A percentile compares a stretch with the other conserved stretches of the same genome.
Conservation (phyloP, 1,140 invertebrate species). For the Cotesia chilonis region DNA sequence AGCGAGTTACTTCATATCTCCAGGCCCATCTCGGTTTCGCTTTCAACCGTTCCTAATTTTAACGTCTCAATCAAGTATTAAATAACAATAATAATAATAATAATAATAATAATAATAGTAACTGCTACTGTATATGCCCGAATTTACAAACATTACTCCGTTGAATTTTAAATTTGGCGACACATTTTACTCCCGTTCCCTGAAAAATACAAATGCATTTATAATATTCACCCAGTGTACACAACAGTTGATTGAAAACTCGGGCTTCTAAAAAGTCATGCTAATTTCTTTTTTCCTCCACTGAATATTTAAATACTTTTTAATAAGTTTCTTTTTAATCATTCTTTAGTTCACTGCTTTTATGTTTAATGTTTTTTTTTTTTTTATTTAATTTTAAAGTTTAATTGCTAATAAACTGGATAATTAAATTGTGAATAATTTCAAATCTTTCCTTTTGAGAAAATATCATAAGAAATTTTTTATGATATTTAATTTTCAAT, state of each 20-base stretch:
- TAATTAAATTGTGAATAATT: too few species aligned
- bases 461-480: too few species aligned
- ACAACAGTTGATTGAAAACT: conserved; percentile 25
- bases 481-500: too few species aligned
- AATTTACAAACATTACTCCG: not conserved
- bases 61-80: not conserved
- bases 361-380: too few species aligned
- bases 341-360: too few species aligned
- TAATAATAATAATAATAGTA: too few species aligned
- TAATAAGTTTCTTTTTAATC: too few species aligned
- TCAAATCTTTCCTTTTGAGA: too few species aligned
- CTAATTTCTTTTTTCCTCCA: not conserved
- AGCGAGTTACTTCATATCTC: conserved; percentile 30
- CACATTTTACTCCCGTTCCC: conserved; percentile 4
- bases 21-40: conserved; percentile 27
- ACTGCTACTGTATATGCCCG: not conserved
- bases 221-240: conserved; percentile 57
- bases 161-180: conserved; percentile 17
- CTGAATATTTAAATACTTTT: conserved; percentile 6
- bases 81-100: not conserved
- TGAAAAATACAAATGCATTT: conserved; percentile 49
- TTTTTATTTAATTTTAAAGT: too few species aligned
- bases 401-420: too few species aligned
- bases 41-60: conserved; percentile 14
- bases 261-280: conserved; percentile 23